Evolutionary conservation across 2,797 vertebrate species (phyloP), one percentile per base, ranked within the genome.

Genomic region (Mus minutoides): DNA sequence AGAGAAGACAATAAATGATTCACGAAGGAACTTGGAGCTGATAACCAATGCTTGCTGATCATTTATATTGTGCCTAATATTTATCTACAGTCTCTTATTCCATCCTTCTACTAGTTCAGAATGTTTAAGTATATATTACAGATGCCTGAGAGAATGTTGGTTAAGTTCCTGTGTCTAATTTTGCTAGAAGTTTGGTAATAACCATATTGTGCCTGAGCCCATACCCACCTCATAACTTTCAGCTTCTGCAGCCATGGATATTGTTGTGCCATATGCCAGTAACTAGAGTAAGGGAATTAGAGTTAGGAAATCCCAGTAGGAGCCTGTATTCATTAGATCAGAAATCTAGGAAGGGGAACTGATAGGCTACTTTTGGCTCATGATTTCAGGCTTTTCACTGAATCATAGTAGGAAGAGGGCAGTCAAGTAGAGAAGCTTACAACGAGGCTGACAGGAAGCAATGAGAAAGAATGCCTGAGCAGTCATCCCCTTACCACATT

Each of bases 1-100:
- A 13, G 46, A 94, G 52, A 77, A 75, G 79, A 60, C 13, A 56
- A 40, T 26, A 94, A 96, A 78, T 34, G 75, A 92, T 91, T 71
- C 52, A 3, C 29, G 52, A 90, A 93, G 71, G 52, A 17, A 86
- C 12, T 4, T 4, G 78, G 54, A 31, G 2, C n/a, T 2, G 0
- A 76, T 54, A 43, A 22, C 58, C 67, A 60, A 67, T 56, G 56
- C 46, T 52, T 73, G 69, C 16, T 34, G 52, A 93, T 88, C 69
- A n/a, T 24, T 14, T 93, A 76, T 54, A 69, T 69, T 26, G 43
- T 54, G 34, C 67, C 37, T 0, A 9, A 4, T 46, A 64, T 92
- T 93, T 93, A 89, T 46, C 37, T 79, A 52, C 1, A 62, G 24
- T 13, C 49, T 88, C 1, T 75, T 62, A 76, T 58, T 92, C 85